Evolutionary conservation across 2,888 invertebrate species (phyloP), one percentile per base, ranked within the genome.

Genomic region (Acleris laterana): DNA sequence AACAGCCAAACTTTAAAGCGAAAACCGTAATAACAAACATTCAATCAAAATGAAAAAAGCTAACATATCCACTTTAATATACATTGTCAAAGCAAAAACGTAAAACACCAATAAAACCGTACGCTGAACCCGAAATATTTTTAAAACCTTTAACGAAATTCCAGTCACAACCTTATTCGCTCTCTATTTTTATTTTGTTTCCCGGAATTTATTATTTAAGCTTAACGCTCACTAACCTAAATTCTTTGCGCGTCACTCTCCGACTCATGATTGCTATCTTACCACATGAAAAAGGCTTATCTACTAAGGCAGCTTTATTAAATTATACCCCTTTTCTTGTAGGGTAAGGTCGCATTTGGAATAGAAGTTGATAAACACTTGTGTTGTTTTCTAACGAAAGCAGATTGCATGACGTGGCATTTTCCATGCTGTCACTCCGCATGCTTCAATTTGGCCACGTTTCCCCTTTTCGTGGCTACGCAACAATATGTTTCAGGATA

Each of bases 241-340:
- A 70, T 69, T 64, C 67, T 55, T 11, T 19, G 50, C 62, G 57
- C 63, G 65, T 63, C 68, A 44, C 59, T 25, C 68, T 68, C 65
- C 69, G 69, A 51, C 68, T 70, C 69, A 63, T 72, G 71, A 70
- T 68, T 58, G 38, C 13, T 38, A 38, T 13, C 13, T 38, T 38
- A 38, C 1, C 0, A 38, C 38, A 38, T 32, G 0, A 13, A 38
- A 38, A 13, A 4, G 38, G 13, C 38, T 11, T 38, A 38, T 38
- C 13, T 38, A 38, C 38, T 2, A 13, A 13, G 4, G 38, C 4
- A 38, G 38, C 38, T 13, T 32, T 32, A 32, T 32, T 32, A 4
- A 13, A 38, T 9, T 38, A 3, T 13, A 38, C 38, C 1, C 38
- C 1, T 38, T 38, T 38, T 4, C 13, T 2, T 38, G 3, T 13